Percentiles rank a stretch among this genome's conserved stretches.
phyloP scores from a whole-genome alignment of 1,140 invertebrate genomes.

The Leguminivora glycinivorella region DNA sequence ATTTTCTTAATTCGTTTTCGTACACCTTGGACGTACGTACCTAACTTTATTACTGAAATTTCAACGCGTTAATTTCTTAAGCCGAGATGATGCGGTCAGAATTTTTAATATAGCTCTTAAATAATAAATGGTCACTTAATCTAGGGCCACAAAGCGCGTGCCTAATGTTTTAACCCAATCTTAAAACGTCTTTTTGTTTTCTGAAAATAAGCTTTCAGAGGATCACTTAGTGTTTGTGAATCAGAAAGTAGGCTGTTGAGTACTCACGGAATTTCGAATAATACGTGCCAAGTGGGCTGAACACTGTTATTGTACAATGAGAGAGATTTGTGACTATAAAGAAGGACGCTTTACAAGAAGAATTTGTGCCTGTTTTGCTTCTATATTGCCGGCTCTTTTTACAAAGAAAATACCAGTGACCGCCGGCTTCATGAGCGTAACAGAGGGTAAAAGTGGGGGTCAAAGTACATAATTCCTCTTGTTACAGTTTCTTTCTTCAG shows the following conservation, averaged over 20 bases:
- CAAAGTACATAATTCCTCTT: no score
- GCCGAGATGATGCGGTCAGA: constrained; percentile 1
- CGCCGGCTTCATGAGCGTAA: no score
- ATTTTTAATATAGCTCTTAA: not conserved
- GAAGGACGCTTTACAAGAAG: no score
- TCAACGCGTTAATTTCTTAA: constrained; percentile 25
- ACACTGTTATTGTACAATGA: no score
- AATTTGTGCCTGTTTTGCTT: no score
- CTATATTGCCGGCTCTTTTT: no score
- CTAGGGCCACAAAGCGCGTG: not conserved
- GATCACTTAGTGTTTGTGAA: constrained; percentile 1
- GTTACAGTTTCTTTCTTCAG: no score
- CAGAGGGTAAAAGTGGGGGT: no score
- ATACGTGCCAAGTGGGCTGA: not conserved
- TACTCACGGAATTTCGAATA: not conserved
- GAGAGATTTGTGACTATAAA: no score
- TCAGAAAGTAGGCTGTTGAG: not conserved
- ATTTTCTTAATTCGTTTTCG: not conserved
- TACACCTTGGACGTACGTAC: constrained; percentile 9
- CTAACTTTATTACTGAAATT: constrained; percentile 13
- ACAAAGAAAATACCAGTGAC: no score
- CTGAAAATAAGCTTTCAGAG: constrained; percentile 5
- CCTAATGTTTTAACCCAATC: constrained; percentile 8
- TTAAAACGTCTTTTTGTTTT: not conserved
- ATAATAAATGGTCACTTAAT: constrained; percentile 26